Evolutionary conservation across 2,888 invertebrate species (phyloP).

Genomic region (Monoplex corrugatus): DNA sequence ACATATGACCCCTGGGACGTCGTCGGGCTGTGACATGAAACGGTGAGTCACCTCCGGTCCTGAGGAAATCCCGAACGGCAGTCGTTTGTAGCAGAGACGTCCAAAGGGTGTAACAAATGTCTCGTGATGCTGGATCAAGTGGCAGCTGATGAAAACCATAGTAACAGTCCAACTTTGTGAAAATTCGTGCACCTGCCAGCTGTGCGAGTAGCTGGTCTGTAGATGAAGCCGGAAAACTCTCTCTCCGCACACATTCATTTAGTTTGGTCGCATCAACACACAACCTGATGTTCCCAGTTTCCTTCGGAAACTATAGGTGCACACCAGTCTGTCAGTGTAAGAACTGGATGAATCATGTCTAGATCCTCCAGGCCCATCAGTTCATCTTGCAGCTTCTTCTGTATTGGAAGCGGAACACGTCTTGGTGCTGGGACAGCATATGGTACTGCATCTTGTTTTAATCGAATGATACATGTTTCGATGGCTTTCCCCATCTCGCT

Average conservation of each 20-base stretch:
- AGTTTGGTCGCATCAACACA: not conserved
- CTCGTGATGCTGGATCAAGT: not conserved
- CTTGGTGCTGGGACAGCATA: not conserved
- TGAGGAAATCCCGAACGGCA: slow-evolving; percentile 35
- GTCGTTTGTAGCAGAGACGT: not conserved
- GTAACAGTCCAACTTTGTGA: slow-evolving; percentile 16
- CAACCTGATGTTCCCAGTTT: not conserved
- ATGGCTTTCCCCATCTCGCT: no score
- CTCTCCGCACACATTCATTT: not conserved
- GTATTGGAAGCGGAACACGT: not conserved
- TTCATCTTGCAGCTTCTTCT: not conserved
- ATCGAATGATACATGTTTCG: no score
- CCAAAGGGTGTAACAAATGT: slow-evolving; percentile 35
- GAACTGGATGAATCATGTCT: not conserved
- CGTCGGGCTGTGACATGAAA: slow-evolving; percentile 31
- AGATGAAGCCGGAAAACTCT: not conserved
- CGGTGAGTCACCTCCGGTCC: slow-evolving; percentile 36
- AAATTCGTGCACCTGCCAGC: slow-evolving; percentile 26
- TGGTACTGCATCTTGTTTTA: not conserved
- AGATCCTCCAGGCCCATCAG: not conserved
- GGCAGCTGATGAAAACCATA: slow-evolving; percentile 27
- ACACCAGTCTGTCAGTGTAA: slow-evolving; percentile 31
- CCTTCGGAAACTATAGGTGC: slow-evolving; percentile 32
- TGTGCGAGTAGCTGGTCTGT: slow-evolving; percentile 35
- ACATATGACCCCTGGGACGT: slow-evolving; percentile 44